Conservation (phyloP, 2,797 vertebrate genomes). For the Pangasius larnaudii region DNA sequence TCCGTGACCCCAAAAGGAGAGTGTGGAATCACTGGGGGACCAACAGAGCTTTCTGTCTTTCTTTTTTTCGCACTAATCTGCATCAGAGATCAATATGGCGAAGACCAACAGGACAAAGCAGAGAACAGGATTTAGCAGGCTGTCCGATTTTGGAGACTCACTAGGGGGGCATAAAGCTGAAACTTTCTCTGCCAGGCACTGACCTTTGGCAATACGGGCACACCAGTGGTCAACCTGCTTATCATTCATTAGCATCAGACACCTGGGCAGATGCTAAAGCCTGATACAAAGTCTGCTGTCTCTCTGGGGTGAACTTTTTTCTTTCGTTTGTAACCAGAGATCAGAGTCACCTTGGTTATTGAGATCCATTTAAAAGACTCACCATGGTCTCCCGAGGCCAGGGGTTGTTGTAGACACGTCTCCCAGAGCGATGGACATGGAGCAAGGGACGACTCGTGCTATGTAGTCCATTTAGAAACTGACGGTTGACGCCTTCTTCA, state of each 20-base stretch:
- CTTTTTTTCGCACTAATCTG: constrained; percentile 91
- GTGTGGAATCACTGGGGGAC: constrained; percentile 78
- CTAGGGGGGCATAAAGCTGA: constrained; percentile 78
- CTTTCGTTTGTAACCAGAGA: constrained; percentile 33
- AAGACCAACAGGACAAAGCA: constrained; percentile 81
- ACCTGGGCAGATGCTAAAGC: constrained; percentile 82
- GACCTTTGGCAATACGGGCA: constrained; percentile 81
- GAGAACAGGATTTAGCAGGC: constrained; percentile 84
- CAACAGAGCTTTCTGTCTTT: constrained; percentile 74
- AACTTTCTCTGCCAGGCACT: constrained; percentile 75
- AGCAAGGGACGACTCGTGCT: constrained; percentile 38
- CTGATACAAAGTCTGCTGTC: constrained; percentile 60
- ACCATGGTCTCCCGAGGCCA: constrained; percentile 62
- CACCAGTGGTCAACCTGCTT: constrained; percentile 83
- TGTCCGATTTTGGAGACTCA: constrained; percentile 70
- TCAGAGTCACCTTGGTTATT: constrained; percentile 39
- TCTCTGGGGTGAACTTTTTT: constrained; percentile 53
- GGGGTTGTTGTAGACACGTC: constrained; percentile 49
- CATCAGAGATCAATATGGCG: constrained; percentile 91
- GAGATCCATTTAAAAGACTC: constrained; percentile 59
- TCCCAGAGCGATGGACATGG: constrained; percentile 46
- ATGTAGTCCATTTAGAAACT: constrained; percentile 31
- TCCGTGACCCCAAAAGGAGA: constrained; percentile 91
- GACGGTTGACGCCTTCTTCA: constrained; percentile 7
- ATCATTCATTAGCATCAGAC: constrained; percentile 87